Evolutionary conservation across 1,140 invertebrate genomes (phyloP), one percentile per base, ranked within the genome.

Genomic region (Eumaeus atala): DNA sequence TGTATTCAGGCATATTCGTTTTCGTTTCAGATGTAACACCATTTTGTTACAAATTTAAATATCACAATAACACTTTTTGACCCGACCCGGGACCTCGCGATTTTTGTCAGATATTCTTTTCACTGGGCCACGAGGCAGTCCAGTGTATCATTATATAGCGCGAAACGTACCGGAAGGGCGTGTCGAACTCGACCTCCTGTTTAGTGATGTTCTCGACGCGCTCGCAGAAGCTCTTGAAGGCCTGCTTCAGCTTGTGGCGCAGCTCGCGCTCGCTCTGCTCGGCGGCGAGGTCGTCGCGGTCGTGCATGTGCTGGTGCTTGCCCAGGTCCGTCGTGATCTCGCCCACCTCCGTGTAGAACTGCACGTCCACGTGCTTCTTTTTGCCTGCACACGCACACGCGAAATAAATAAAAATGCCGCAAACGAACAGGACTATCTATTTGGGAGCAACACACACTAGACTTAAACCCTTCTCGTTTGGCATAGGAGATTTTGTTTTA

Each of bases 321-420:
- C 98, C 98, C 56, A 99, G 89, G 92, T 99, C 98, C 1, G 98
- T 99, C 0, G 97, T 99, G 40, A 99, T 98, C 89, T 99, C 98
- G 71, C 98, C 98, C 51, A 99, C 98, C 89, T 99, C 98, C 0
- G 98, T 99, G 82, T 99, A 99, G 88, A 99, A 99, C 78, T 99
- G 98, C 3, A 99, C 97, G 88, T 99, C 98, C 6, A 96, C 91
- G 74, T 99, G 98, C 77, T 99, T 99, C 89, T 99, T 99, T 87
- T 99, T 99, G 51, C 85, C 86, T 88, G 57, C 1, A 67, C 21
- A 50, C 12, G n/a, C 9, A 12, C 1, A 47, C 8, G 6, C 21
- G 6, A 28, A 3, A 3, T 28, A 28, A 28, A 28, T 2, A 28
- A 28, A 28, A 28, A n/a, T n/a, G n/a, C n/a, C 21, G 6, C 21